Evolutionary conservation across 2,888 invertebrate species (phyloP).

Genomic region (Tortrix viridana): DNA sequence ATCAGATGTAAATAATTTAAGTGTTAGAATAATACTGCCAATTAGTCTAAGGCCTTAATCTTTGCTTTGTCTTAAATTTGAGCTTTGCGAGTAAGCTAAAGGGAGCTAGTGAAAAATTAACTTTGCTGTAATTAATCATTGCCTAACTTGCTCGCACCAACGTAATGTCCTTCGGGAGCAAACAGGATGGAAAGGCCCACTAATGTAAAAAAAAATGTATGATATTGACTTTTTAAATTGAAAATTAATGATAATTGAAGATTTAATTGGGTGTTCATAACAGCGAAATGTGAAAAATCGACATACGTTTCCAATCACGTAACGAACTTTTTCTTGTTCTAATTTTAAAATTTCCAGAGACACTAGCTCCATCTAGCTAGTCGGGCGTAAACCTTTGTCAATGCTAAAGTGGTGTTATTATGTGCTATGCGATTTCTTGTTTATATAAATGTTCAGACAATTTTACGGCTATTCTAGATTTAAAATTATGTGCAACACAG

Average conservation of each 20-base stretch:
- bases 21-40: slow-evolving; percentile 33
- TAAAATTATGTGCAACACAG: neutral
- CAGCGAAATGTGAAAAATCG: too few relatives aligned
- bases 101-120: too few relatives aligned
- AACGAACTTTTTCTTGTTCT: too few relatives aligned
- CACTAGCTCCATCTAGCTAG: slow-evolving; percentile 1
- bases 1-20: slow-evolving; percentile 34
- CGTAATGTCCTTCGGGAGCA: too few relatives aligned
- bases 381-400: neutral
- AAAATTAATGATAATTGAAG: too few relatives aligned
- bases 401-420: neutral
- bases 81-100: neutral
- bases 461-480: slow-evolving; percentile 5
- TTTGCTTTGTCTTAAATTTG: slow-evolving; percentile 14
- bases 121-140: too few relatives aligned
- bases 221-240: too few relatives aligned
- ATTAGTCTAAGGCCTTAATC: slow-evolving; percentile 28
- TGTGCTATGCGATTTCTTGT: neutral
- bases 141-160: too few relatives aligned
- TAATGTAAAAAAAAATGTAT: too few relatives aligned
- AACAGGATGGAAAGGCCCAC: too few relatives aligned
- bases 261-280: too few relatives aligned
- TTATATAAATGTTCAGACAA: neutral
- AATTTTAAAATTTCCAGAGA: neutral
- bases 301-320: too few relatives aligned